These are phyloP conservation scores for Cataglyphis cursor DNA, from an alignment of 2,888 invertebrate species.

Conservation along the genomic window DNA sequence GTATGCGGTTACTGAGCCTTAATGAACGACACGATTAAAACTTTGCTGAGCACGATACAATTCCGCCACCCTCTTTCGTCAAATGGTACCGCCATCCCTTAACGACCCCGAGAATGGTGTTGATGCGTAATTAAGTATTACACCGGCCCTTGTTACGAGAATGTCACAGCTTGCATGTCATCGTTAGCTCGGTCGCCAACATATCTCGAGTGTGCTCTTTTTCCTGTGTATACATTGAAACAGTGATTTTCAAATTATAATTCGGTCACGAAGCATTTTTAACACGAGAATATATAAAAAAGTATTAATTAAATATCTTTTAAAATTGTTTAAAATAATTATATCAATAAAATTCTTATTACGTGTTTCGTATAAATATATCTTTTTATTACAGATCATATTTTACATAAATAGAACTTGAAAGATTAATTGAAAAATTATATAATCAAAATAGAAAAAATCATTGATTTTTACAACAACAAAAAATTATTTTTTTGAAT, in stretches of 20 bases:
- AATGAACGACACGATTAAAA: conserved; percentile 63
- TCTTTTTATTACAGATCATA: not conserved
- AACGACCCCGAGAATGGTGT: conserved; percentile 19
- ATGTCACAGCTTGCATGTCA: conserved; percentile 1
- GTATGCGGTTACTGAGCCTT: conserved; percentile 25
- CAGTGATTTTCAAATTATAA: not conserved
- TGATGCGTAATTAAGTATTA: conserved; percentile 51
- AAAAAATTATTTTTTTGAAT: not conserved
- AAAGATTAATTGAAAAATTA: not conserved
- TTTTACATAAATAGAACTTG: not conserved
- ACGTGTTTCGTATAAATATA: not conserved
- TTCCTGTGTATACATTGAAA: not conserved
- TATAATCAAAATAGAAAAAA: not conserved
- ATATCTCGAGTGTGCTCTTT: not conserved
- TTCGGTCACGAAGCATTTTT: not conserved
- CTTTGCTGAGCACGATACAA: conserved; percentile 45
- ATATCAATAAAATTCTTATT: not conserved
- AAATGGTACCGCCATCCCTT: not conserved
- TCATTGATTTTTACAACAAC: not conserved
- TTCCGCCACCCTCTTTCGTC: conserved; percentile 1
- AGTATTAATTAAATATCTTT: not conserved
- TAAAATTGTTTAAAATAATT: not conserved
- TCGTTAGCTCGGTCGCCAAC: not conserved
- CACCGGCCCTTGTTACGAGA: not conserved
- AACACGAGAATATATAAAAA: not conserved